Evolutionary conservation across 2,888 invertebrate genomes (phyloP), one percentile per base, ranked within the genome.

Genomic region (Drosophila neotestacea): DNA sequence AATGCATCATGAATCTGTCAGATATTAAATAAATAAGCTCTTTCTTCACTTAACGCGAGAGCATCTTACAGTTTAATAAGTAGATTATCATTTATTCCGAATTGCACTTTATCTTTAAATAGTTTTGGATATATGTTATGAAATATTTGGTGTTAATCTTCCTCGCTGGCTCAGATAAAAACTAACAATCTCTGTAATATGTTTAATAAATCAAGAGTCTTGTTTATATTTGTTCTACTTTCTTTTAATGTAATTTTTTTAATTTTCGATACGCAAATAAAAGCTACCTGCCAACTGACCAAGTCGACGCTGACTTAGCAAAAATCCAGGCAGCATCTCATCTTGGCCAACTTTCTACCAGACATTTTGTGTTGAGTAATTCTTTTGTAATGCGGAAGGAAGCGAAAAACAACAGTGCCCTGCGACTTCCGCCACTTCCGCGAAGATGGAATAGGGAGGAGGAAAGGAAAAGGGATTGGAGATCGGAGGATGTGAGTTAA

Each of bases 361-460:
- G 88, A 82, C 86, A 88, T 79, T 73, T 75, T 88, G 77, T 83
- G 83, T 89, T 89, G 77, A 85, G 85, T 88, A 85, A 89, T 85
- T 85, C 85, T 71, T 85, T 87, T 87, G 79, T 87, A 85, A 85
- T 81, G 87, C 89, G 85, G 89, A 85, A 89, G 85, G 88, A 85
- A 89, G 85, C 73, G 55, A 69, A 72, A 77, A 75, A 79, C 72
- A 87, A 89, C 78, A 85, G 60, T 48, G 76, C 75, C 58, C 81
- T 63, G 73, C 76, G 70, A 82, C 75, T 85, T 85, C 83, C 88
- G 69, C 56, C 44, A 30, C 50, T 39, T 52, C 28, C 11, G 39
- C 7, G 39, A 6, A 30, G 28, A 27, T 34, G 56, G 38, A 30
- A 4, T 6, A 16, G 58, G 13, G 38, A 22, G 2, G 2, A 5